Conservation (phyloP, 2,113 vertebrate species). For the Recurvirostra avosetta region DNA sequence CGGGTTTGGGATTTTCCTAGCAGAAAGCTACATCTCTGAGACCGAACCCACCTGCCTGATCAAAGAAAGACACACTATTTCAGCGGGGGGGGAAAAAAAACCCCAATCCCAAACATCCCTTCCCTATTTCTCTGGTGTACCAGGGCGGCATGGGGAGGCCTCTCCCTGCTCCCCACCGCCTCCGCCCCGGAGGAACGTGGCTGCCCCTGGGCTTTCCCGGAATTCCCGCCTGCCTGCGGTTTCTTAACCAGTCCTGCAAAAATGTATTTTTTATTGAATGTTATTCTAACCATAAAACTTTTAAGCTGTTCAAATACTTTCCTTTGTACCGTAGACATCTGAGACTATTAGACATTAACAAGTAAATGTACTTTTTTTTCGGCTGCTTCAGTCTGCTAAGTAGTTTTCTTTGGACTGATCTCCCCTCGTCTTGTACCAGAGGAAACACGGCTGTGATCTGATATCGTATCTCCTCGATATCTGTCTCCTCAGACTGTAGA, state of each 20-base stretch:
- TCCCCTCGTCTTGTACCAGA: not conserved
- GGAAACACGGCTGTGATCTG: not conserved
- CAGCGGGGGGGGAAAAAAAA: not conserved
- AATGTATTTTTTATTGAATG: constrained; percentile 61
- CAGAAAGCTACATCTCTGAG: not conserved
- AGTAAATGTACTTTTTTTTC: constrained; percentile 35
- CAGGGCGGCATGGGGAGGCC: not conserved
- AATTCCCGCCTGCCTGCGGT: constrained; percentile 54
- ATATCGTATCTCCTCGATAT: not conserved
- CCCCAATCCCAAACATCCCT: too few relatives aligned
- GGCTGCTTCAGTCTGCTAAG: constrained; percentile 21
- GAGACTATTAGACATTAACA: constrained; percentile 60
- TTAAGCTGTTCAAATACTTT: constrained; percentile 72
- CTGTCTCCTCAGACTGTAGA: not conserved
- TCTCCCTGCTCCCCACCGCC: not conserved
- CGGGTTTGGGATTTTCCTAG: not conserved
- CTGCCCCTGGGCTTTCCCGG: constrained; percentile 45
- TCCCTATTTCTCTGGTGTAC: not conserved
- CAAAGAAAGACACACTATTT: not conserved
- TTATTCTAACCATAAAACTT: constrained; percentile 68
- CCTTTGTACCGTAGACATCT: constrained; percentile 60
- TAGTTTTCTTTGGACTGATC: constrained; percentile 58
- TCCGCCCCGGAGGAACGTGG: not conserved
- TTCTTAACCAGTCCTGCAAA: constrained; percentile 57
- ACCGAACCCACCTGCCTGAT: not conserved